Evolutionary conservation across 2,888 invertebrate species (phyloP).

Genomic region (Reticulitermes lucifugus): DNA sequence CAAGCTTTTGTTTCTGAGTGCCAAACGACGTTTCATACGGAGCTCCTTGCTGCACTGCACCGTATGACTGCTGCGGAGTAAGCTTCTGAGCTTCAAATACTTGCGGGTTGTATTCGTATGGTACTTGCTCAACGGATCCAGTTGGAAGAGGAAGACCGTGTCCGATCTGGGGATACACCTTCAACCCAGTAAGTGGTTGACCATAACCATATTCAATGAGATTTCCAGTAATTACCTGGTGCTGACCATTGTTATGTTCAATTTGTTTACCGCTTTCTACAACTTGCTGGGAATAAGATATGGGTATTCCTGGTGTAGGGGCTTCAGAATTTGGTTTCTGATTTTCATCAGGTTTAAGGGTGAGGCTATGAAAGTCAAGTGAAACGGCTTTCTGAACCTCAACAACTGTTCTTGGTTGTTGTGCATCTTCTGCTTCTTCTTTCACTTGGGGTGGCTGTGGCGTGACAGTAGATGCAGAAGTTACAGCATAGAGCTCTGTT

Average conservation of each 20-base stretch:
- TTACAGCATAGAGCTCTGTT: neutral
- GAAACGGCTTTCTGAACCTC: slow-evolving; percentile 76
- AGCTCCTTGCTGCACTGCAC: neutral
- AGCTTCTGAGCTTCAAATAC: neutral
- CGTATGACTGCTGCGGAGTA: neutral
- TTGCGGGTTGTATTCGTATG: neutral
- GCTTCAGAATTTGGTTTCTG: neutral
- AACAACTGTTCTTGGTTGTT: slow-evolving; percentile 66
- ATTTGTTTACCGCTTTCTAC: neutral
- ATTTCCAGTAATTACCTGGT: neutral
- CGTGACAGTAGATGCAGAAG: too few relatives aligned
- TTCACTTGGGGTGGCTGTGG: slow-evolving; percentile 20
- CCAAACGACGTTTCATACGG: neutral
- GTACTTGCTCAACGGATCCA: neutral
- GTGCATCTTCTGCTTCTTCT: slow-evolving; percentile 26
- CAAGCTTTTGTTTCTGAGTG: neutral
- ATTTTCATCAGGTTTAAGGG: neutral
- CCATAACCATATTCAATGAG: neutral
- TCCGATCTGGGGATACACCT: neutral
- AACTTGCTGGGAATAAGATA: neutral
- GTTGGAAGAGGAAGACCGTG: neutral
- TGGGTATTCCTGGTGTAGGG: neutral
- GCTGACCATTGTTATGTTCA: neutral
- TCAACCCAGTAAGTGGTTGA: neutral
- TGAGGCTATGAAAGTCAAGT: neutral